Base-by-base conservation (phyloP, 2,113 vertebrate species). In the Emydura subglobosa region DNA sequence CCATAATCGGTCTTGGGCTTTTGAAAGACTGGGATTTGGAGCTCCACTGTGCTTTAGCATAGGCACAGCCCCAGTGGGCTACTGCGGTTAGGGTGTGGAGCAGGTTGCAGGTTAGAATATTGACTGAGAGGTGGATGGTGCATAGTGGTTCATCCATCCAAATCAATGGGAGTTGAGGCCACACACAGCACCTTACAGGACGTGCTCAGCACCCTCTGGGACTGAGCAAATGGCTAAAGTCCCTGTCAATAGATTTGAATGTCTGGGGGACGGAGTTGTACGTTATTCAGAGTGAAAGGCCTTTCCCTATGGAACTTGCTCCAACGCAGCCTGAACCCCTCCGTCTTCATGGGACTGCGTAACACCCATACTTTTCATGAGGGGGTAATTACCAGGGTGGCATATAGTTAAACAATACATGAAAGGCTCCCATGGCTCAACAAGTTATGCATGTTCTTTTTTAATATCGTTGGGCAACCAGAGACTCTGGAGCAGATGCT, bases 161-260 rank as follows among this genome's bases (percentile, higher is more conserved):
- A 0, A 0, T 24, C 31, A 3, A 0, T 14, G 24, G 7, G 34
- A 5, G 25, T 17, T 29, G 29, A 78, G 0, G 12, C 8, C 55
- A 61, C 44, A 21, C 53, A 25, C 61, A 65, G 79, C 5, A 79
- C 54, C 44, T 27, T 49, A 34, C 72, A 65, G 79, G 6, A 79
- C 55, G 27, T 29, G 34, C 25, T 21, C 5, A 2, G 1, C 59
- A 74, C 13, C 39, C 54, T 79, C 0, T 8, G 29, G 22, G 22
- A 76, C 7, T 47, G 22, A 53, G 16, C 4, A 19, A 47, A 42
- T 13, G 31, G 22, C 53, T 79, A 57, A 85, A 89, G 27, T 0
- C 88, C 5, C 2, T 2, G 34, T 44, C 88, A 57, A 39, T 4
- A 78, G 65, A 51, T 79, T 1, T 25, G 31, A 68, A 21, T 42